Evolutionary conservation across 2,888 invertebrate species (phyloP), one percentile per base, ranked within the genome.

Genomic region (Eristalis arbustorum): DNA sequence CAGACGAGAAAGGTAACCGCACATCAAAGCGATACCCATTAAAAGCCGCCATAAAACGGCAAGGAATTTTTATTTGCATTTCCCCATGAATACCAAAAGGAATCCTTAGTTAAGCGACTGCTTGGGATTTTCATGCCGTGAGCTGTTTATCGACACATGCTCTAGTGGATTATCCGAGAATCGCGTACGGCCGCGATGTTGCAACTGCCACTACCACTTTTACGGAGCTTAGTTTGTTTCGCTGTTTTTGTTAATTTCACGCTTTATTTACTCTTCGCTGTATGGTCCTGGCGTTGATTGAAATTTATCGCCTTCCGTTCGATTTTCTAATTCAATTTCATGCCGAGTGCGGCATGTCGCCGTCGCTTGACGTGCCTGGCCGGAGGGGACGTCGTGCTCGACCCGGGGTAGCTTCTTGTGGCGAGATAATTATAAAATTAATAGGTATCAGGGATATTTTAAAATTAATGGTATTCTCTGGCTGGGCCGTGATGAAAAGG

Each of bases 381-480:
- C 31, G 8, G 10, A 10, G 31, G 10, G 8, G 10, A 31, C 8
- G 31, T 8, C 25, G 57, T 28, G 37, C 8, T 37, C 25, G 40
- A 57, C 3, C 1, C 1, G 6, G 6, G 10, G 75, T 5, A 61
- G 42, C 31, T 49, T 62, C 73, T 56, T 49, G 18, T 59, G 69
- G n/a, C 59, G 11, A n/a, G 63, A 49, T 67, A 82, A 76, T 72
- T 72, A 77, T 67, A 72, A 67, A 77, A 72, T 82, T 82, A 82
- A 82, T 82, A 61, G 75, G 56, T 72, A 67, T 77, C 68, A 66
- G 61, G 59, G 71, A 82, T 62, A 49, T 56, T 62, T 49, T n/a
- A 18, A 49, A 49, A 49, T 61, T 76, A 77, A 77, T 67, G 71
- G n/a, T 63, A 61, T 72, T 40, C 66, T 61, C 66, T 61, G 76